Conservation (phyloP, 37 sponge, comb jelly and placozoan genomes). For the Halichondria panicea region DNA sequence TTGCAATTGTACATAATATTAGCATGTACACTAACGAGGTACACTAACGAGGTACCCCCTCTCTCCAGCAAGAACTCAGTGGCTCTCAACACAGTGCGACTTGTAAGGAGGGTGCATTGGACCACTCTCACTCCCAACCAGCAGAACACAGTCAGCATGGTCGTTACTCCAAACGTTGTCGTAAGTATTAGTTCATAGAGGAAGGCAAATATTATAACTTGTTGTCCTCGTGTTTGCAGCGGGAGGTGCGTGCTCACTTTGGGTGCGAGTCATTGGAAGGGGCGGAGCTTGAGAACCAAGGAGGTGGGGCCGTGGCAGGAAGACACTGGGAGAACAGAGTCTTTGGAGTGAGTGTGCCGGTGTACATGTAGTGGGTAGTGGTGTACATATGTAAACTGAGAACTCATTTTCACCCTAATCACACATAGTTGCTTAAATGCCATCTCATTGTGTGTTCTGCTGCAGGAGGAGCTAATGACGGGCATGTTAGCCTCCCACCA, state of each 20-base stretch:
- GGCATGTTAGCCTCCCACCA: neutral
- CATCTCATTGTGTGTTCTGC: no score
- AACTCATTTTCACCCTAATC: no score
- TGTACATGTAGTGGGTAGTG: no score
- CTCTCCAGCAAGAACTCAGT: slow-evolving; percentile 1
- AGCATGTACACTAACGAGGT: no score
- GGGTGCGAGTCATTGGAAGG: slow-evolving; percentile 45
- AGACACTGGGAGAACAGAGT: slow-evolving; percentile 79
- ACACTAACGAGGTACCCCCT: neutral
- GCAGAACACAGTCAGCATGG: neutral
- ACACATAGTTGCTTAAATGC: no score
- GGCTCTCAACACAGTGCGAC: neutral
- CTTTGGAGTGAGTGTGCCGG: slow-evolving; percentile 33
- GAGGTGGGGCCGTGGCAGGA: slow-evolving; percentile 17
- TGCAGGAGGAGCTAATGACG: slow-evolving; percentile 70
- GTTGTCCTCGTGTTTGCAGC: slow-evolving; percentile 19
- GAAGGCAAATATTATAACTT: neutral
- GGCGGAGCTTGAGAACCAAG: slow-evolving; percentile 60
- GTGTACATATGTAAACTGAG: no score
- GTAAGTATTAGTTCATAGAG: slow-evolving; percentile 2
- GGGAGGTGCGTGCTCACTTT: slow-evolving; percentile 49
- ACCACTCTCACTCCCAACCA: neutral
- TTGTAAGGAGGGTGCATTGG: neutral
- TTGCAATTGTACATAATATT: no score
- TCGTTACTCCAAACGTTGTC: slow-evolving; percentile 29